phyloP scores from a whole-genome alignment of 2,797 vertebrate species.

The Spinibarbus caldwelli region DNA sequence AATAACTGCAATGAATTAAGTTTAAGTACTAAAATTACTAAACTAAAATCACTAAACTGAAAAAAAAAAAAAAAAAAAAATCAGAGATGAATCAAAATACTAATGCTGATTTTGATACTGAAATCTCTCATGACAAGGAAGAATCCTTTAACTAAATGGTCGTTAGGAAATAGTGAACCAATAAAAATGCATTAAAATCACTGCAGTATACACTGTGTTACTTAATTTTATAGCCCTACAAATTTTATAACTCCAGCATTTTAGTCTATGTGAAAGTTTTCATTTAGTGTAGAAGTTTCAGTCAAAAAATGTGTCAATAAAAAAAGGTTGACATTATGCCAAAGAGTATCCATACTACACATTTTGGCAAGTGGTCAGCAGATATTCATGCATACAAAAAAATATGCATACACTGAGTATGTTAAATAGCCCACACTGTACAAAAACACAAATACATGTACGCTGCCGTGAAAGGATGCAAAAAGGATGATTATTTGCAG shows the following conservation, averaged over 20 bases:
- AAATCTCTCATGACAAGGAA: background rate
- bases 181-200: background rate
- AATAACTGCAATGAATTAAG: background rate
- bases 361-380: background rate
- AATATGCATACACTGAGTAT: background rate
- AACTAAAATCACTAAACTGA: background rate
- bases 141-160: background rate
- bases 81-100: background rate
- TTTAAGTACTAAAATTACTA: background rate
- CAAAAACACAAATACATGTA: background rate
- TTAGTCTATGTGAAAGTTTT: background rate
- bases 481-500: constrained; percentile 73
- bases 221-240: background rate
- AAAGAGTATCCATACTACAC: background rate
- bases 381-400: background rate
- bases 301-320: background rate
- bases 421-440: background rate
- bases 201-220: background rate
- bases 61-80: background rate
- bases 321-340: background rate
- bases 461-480: constrained; percentile 70
- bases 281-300: background rate
- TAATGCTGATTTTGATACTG: background rate
- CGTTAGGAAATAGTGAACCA: background rate
- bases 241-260: background rate